Evolutionary conservation across 2,888 invertebrate species (phyloP), one percentile per base, ranked within the genome.

Genomic region (Mesochorus sp.): DNA sequence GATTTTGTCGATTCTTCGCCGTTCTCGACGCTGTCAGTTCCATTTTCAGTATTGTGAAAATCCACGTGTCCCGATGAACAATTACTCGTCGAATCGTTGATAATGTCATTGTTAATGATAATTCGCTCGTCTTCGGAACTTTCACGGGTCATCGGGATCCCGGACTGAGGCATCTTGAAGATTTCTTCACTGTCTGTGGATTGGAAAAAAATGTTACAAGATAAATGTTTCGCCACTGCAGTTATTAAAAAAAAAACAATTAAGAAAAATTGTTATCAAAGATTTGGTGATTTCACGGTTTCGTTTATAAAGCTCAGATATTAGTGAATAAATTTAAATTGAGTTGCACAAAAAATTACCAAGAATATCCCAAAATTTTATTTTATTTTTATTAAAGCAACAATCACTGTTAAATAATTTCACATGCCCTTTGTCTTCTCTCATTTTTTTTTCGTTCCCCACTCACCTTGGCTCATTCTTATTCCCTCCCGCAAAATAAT

Each of bases 401-500:
- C n/a, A n/a, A n/a, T n/a, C n/a, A n/a, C n/a, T n/a, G n/a, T n/a
- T n/a, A n/a, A n/a, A n/a, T n/a, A n/a, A n/a, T n/a, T n/a, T n/a
- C n/a, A n/a, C n/a, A n/a, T n/a, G n/a, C 26, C 39, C 12, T 26
- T 17, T 42, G 10, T 0, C 14, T 26, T n/a, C 12, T 34, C 42
- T 26, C 57, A 39, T 62, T 37, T 73, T 17, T 49, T 26, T 73
- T 64, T 61, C 66, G 53, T 72, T 61, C 61, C 37, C 61, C 75
- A 44, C 34, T 34, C 17, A n/a, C n/a, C n/a, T n/a, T n/a, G 68
- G 51, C 64, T 64, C 59, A 61, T 72, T 71, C 71, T 71, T 71
- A 71, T 71, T 75, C 64, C 61, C 70, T 21, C 31, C 12, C 51
- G 67, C n/a, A n/a, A 31, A 79, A 71, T 75, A 79, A 79, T 79